Base-by-base conservation (phyloP, 2,113 vertebrate genomes). In the Channa maculata region DNA sequence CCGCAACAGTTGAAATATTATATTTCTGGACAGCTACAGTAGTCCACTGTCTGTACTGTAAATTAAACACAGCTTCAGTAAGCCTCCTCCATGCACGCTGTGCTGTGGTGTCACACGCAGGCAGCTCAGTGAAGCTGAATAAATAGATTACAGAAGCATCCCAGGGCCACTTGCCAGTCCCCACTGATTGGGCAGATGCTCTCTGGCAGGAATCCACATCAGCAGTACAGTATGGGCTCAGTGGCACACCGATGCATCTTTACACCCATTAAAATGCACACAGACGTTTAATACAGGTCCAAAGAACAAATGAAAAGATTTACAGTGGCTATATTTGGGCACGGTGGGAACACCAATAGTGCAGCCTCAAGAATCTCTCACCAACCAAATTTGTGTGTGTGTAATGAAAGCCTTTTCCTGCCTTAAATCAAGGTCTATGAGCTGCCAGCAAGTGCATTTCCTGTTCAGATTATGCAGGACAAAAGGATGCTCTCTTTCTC, bases 111-210 rank as follows among this genome's bases (percentile, higher is more conserved):
- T 54, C 4, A 62, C 76, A 39, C 2, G 48, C 75, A 39, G 43
- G 65, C 50, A 49, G 72, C 74, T 79, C 85, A 58, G 63, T 79
- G 74, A 82, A 79, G 90, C 89, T 63, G 88, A 89, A 86, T 78
- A 83, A 91, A 92, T 90, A 79, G 83, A 75, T 81, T 67, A 77
- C 87, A 83, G 84, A 70, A 61, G 71, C 52, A 51, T 80, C 82
- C 80, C 15, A 24, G 78, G 55, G 62, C 60, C 63, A 10, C 59
- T 68, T 71, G 80, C 84, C 61, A 66, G 64, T 75, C 71, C 90
- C 89, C 15, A 68, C 83, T 60, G 89, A 55, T 79, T 24, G 49
- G 69, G 72, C 92, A 94, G 91, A 86, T 92, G 91, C 88, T 90
- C 85, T 9, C 75, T 69, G 83, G 87, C 91, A 83, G 88, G 65